phyloP scores from a whole-genome alignment of 2,797 vertebrate genomes.

The Eulemur mongoz region DNA sequence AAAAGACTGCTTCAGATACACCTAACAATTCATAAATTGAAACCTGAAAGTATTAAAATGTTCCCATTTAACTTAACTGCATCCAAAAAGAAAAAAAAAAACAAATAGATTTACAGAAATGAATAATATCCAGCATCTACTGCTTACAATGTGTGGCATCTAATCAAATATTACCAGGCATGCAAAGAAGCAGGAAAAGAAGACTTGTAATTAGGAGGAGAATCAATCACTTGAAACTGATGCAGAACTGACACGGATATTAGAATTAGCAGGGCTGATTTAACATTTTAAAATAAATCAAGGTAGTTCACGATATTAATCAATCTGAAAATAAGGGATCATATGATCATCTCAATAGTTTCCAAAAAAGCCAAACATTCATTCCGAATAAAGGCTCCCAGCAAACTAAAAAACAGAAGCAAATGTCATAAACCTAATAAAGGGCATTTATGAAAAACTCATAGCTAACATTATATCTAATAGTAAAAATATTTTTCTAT shows the following conservation, averaged over 20 bases:
- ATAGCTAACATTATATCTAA: neutral
- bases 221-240: neutral
- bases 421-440: neutral
- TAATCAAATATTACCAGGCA: neutral
- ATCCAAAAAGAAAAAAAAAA: neutral
- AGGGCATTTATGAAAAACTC: neutral
- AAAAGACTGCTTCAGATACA: neutral
- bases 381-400: neutral
- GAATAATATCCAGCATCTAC: neutral
- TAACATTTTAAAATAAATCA: neutral
- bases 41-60: neutral
- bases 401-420: neutral
- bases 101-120: neutral
- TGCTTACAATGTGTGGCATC: neutral
- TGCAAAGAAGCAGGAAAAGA: slow-evolving; percentile 26
- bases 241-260: neutral
- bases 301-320: neutral
- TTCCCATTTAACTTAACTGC: neutral
- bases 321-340: slow-evolving; percentile 1
- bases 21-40: neutral
- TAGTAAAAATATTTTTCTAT: neutral
- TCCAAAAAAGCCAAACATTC: neutral
- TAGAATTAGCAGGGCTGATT: neutral
- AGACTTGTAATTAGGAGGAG: neutral
- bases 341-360: neutral